phyloP scores from a whole-genome alignment of 2,888 invertebrate genomes.

The Cataglyphis rosenhaueri region DNA sequence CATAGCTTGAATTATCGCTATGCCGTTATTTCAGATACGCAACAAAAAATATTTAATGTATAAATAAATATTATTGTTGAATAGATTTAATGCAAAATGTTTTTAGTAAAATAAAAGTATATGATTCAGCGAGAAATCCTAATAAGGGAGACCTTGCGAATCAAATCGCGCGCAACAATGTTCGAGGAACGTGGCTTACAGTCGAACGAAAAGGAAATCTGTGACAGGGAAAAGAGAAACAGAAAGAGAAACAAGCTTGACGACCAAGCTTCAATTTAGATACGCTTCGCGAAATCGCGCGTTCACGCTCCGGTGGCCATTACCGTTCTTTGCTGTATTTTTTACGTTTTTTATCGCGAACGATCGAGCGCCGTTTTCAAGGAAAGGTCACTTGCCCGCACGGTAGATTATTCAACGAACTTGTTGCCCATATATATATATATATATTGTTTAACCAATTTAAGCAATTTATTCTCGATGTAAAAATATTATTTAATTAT shows the following conservation, averaged over 20 bases:
- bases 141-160: constrained; percentile 33
- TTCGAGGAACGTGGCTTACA: neutral
- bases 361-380: constrained; percentile 46
- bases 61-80: neutral
- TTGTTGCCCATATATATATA: constrained; percentile 4
- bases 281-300: constrained; percentile 61
- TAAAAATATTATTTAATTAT: constrained; percentile 8
- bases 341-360: constrained; percentile 46
- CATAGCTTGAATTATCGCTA: neutral
- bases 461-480: neutral
- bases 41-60: neutral
- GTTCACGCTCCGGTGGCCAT: constrained; percentile 54
- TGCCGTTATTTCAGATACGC: neutral
- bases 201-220: constrained; percentile 43
- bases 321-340: constrained; percentile 45
- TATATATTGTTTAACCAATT: constrained; percentile 30
- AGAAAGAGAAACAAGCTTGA: constrained; percentile 62
- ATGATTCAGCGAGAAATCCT: constrained; percentile 18
- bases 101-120: neutral
- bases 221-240: constrained; percentile 34
- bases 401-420: constrained; percentile 29
- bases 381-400: constrained; percentile 26
- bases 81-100: neutral
- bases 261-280: constrained; percentile 72
- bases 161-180: constrained; percentile 39